These are phyloP conservation scores for Athetis lepigone DNA, from an alignment of 2,888 invertebrate genomes.

Conservation along the genomic window DNA sequence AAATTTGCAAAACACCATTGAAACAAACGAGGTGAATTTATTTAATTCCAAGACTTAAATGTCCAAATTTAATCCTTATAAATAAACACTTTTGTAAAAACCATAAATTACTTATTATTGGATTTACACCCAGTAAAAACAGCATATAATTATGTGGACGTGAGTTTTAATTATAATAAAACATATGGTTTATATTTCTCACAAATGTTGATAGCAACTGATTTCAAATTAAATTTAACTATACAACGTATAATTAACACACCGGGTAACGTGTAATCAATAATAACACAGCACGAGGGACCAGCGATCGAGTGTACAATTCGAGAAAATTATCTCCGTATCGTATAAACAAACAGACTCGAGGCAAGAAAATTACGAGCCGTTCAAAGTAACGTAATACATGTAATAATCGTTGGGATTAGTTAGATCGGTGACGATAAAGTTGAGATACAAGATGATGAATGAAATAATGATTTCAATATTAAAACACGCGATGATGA, in stretches of 20 bases:
- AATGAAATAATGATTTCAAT: conserved; percentile 87
- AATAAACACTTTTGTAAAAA: conserved; percentile 36
- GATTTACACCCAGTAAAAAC: conserved; percentile 62
- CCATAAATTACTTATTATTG: conserved; percentile 61
- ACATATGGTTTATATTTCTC: conserved; percentile 60
- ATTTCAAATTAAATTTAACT: conserved; percentile 81
- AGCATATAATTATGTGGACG: conserved; percentile 62
- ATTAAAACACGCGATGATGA: conserved; percentile 83
- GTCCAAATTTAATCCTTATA: conserved; percentile 9
- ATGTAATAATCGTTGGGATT: conserved; percentile 87
- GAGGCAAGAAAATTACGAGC: conserved; percentile 81
- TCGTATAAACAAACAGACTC: conserved; percentile 85
- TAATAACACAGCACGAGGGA: conserved; percentile 81
- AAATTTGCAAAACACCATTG: conserved; percentile 51
- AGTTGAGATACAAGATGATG: conserved; percentile 79
- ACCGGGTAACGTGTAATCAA: conserved; percentile 85
- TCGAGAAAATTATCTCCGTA: conserved; percentile 79
- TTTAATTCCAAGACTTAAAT: conserved; percentile 24
- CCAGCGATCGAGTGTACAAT: conserved; percentile 77
- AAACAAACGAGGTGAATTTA: conserved; percentile 37
- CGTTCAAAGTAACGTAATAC: conserved; percentile 86
- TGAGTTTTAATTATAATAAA: conserved; percentile 69
- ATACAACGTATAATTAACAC: conserved; percentile 85
- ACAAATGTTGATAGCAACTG: conserved; percentile 71
- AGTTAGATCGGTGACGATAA: conserved; percentile 86